These are phyloP conservation scores for Rallus limicola DNA, from an alignment of 2,113 vertebrate genomes.

Conservation along the genomic window DNA sequence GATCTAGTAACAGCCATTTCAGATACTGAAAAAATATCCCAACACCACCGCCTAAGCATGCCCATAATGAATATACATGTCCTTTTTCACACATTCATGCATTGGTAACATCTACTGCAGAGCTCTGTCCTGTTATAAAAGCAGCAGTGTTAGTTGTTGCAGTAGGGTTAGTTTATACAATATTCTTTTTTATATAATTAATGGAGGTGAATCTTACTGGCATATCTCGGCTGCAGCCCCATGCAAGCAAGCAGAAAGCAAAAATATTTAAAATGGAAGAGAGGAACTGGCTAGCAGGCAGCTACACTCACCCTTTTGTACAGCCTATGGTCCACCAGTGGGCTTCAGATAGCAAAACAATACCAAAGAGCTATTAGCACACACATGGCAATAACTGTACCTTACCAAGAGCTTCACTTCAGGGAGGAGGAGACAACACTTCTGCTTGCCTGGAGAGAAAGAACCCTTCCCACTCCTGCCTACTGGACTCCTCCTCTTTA, in stretches of 20 bases:
- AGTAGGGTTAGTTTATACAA: slow-evolving; percentile 73
- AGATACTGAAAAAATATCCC: neutral
- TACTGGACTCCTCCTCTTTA: neutral
- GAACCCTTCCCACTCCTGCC: slow-evolving; percentile 46
- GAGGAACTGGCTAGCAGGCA: slow-evolving; percentile 90
- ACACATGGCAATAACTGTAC: slow-evolving; percentile 74
- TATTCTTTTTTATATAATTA: slow-evolving; percentile 55
- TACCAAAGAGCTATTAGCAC: slow-evolving; percentile 99
- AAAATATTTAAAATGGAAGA: slow-evolving; percentile 81
- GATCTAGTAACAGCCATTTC: neutral
- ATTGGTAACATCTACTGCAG: slow-evolving; percentile 43
- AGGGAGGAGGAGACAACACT: slow-evolving; percentile 40
- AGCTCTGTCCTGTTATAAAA: slow-evolving; percentile 64
- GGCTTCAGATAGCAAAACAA: slow-evolving; percentile 99
- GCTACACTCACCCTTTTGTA: slow-evolving; percentile 99
- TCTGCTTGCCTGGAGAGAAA: slow-evolving; percentile 61
- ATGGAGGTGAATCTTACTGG: slow-evolving; percentile 81
- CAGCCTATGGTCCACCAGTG: slow-evolving; percentile 99
- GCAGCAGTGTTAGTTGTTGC: slow-evolving; percentile 79
- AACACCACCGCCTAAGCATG: slow-evolving; percentile 64
- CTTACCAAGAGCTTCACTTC: slow-evolving; percentile 67
- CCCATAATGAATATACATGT: slow-evolving; percentile 52
- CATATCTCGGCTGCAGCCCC: slow-evolving; percentile 84
- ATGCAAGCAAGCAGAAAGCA: slow-evolving; percentile 99
- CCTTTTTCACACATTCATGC: slow-evolving; percentile 72